Evolutionary conservation across 2,113 vertebrate genomes (phyloP).

Genomic region (Aplodontia rufa): DNA sequence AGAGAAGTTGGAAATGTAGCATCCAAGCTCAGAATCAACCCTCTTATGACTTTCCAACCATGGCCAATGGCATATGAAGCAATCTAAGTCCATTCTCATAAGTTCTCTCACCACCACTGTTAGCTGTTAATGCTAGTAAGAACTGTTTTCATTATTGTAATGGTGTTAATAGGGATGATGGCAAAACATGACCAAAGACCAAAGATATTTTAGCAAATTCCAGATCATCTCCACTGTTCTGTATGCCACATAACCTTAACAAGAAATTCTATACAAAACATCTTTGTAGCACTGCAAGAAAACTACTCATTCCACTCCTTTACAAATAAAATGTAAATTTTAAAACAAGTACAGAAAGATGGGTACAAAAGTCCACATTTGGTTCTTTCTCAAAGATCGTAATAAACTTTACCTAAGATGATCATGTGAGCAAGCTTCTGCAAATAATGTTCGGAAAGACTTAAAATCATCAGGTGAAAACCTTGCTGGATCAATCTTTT

Average conservation of each 20-base stretch:
- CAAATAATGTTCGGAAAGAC: constrained; percentile 90
- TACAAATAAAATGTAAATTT: constrained; percentile 18
- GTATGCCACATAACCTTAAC: background rate
- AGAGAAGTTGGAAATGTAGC: background rate
- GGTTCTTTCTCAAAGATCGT: constrained; percentile 53
- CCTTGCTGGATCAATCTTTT: constrained; percentile 86
- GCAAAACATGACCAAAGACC: background rate
- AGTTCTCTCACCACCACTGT: background rate
- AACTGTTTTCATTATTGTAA: background rate
- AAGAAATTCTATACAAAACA: background rate
- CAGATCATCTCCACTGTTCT: background rate
- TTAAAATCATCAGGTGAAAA: constrained; percentile 89
- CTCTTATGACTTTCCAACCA: background rate
- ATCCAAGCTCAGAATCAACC: background rate
- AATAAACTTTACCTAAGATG: constrained; percentile 92
- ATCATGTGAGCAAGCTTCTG: constrained; percentile 96
- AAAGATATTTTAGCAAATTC: background rate
- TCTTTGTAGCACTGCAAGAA: background rate
- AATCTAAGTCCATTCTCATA: background rate
- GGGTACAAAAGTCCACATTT: background rate
- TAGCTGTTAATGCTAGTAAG: background rate
- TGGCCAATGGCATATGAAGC: rapidly evolving
- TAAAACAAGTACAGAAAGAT: constrained; percentile 1
- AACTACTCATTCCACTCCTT: background rate
- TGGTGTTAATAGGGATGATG: background rate